Percentiles rank a stretch among this genome's conserved stretches.
phyloP scores from a whole-genome alignment of 2,113 vertebrate species.

The Hypanus sabinus region DNA sequence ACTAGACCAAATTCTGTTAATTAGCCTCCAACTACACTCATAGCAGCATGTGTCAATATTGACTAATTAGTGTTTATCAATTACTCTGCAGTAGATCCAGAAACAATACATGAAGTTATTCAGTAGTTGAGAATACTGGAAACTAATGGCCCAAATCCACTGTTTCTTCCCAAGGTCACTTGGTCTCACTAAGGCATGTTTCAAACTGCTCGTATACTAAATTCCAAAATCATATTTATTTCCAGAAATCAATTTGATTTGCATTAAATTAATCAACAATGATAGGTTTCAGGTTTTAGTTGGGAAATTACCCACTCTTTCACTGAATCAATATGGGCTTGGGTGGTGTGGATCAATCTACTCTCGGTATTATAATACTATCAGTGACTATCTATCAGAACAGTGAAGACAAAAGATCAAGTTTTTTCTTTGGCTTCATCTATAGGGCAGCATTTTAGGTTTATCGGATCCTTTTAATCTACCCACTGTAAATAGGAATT shows the following conservation, averaged over 20 bases:
- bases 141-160: neutral
- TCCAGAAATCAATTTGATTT: neutral
- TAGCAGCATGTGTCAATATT: neutral
- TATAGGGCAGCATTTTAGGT: neutral
- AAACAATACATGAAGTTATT: neutral
- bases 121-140: neutral
- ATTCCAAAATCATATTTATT: neutral
- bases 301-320: neutral
- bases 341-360: neutral
- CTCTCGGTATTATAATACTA: neutral
- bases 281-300: neutral
- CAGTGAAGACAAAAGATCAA: neutral
- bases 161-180: neutral
- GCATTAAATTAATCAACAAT: neutral
- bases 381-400: neutral
- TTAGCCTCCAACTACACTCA: neutral
- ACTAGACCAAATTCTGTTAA: too few species aligned
- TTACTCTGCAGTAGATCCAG: neutral
- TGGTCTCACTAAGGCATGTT: neutral
- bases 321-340: neutral
- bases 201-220: neutral
- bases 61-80: neutral
- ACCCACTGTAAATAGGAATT: neutral
- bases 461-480: neutral
- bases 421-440: neutral